Evolutionary conservation across 2,797 vertebrate species (phyloP).

Genomic region (Spea hammondii): DNA sequence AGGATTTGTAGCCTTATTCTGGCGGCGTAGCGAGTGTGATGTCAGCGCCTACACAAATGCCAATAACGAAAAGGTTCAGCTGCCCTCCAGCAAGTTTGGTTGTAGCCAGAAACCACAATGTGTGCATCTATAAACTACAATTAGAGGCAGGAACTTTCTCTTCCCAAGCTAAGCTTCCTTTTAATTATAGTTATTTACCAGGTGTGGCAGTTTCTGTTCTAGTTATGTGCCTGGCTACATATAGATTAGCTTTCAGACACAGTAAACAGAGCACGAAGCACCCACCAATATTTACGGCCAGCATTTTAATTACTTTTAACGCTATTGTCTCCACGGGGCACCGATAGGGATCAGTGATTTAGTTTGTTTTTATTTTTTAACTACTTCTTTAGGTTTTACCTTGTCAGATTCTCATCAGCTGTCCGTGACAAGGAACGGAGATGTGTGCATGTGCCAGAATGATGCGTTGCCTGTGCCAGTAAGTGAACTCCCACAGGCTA

Average conservation of each 20-base stretch:
- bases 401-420: too few relatives aligned
- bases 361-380: too few relatives aligned
- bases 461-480: too few relatives aligned
- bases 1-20: conserved; percentile 5
- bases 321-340: too few relatives aligned
- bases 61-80: conserved; percentile 7
- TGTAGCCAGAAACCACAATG: conserved; percentile 7
- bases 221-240: conserved; percentile 9
- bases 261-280: conserved; percentile 18
- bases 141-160: conserved; percentile 31
- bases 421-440: too few relatives aligned
- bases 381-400: too few relatives aligned
- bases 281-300: background rate
- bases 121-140: conserved; percentile 20
- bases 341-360: too few relatives aligned
- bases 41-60: background rate
- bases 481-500: too few relatives aligned
- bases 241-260: conserved; percentile 5
- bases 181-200: conserved; percentile 50
- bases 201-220: conserved; percentile 39
- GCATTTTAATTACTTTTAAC: conserved; percentile 13
- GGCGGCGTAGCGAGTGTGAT: background rate
- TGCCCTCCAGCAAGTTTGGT: conserved; percentile 13
- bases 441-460: too few relatives aligned
- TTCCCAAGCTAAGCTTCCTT: conserved; percentile 22